Conservation (phyloP, 1,140 invertebrate species). For the Sarcophaga peregrina region DNA sequence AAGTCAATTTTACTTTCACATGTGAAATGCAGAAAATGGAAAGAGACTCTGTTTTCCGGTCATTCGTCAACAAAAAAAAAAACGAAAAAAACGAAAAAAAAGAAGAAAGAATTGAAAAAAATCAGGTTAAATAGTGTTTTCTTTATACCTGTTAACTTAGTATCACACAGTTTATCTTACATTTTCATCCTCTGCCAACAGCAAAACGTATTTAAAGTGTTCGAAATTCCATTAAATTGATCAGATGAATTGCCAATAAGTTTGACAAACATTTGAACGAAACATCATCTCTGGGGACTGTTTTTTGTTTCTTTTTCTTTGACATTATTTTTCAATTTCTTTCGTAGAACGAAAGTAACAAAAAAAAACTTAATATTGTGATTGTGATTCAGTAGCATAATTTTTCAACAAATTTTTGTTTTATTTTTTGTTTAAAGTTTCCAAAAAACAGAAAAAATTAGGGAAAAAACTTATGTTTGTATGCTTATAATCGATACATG, state of each 20-base stretch:
- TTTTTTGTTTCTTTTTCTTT: not conserved
- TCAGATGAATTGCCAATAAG: not conserved
- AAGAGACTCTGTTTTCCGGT: not conserved
- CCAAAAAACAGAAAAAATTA: slow-evolving; percentile 2
- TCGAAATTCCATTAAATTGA: not conserved
- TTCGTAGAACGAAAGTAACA: no score
- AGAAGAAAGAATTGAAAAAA: not conserved
- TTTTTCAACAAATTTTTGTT: slow-evolving; percentile 33
- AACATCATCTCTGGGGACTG: not conserved
- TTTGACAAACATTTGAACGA: not conserved
- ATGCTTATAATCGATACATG: slow-evolving; percentile 34
- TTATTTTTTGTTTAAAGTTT: not conserved
- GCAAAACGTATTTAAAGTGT: not conserved
- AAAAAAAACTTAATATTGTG: no score
- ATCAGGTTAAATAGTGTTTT: slow-evolving; percentile 11
- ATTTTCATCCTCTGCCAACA: not conserved
- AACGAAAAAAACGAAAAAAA: no score
- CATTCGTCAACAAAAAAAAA: not conserved
- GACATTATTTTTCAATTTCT: not conserved
- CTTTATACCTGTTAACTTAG: not conserved
- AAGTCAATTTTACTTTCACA: slow-evolving; percentile 33
- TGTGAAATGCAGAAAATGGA: not conserved
- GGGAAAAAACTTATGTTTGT: not conserved
- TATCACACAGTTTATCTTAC: not conserved
- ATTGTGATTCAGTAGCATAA: slow-evolving; percentile 31